phyloP scores from a whole-genome alignment of 2,888 invertebrate species.

The Merodon equestris region DNA sequence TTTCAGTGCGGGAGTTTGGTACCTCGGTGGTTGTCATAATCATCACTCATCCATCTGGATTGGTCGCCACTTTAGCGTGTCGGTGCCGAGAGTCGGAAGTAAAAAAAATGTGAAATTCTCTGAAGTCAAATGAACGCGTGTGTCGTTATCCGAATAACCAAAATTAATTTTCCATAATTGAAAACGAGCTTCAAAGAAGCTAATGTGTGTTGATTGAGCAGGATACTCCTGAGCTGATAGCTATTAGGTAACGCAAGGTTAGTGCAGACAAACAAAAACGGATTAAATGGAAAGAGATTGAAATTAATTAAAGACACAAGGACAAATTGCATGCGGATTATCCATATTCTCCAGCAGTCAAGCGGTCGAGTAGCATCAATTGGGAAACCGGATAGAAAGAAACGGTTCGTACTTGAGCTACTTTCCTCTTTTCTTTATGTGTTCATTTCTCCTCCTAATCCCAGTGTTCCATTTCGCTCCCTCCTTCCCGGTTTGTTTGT shows the following conservation, averaged over 20 bases:
- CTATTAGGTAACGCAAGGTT: slow-evolving; percentile 31
- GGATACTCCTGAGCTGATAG: slow-evolving; percentile 16
- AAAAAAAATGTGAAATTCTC: too few species aligned
- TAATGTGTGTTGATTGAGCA: too few species aligned
- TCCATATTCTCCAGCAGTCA: slow-evolving; percentile 38
- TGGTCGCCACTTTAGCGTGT: slow-evolving; percentile 35
- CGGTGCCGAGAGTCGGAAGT: background rate
- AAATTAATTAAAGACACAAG: slow-evolving; percentile 54
- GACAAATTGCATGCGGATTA: slow-evolving; percentile 68
- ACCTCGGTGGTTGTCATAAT: slow-evolving; percentile 55
- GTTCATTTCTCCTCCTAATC: background rate
- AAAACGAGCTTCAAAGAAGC: background rate
- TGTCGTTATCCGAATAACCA: slow-evolving; percentile 15
- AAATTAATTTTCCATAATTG: background rate
- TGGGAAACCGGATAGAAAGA: slow-evolving; percentile 46
- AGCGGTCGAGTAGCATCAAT: slow-evolving; percentile 36
- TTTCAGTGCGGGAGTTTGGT: slow-evolving; percentile 48
- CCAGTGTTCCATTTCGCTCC: too few species aligned
- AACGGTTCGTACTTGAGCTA: slow-evolving; percentile 56
- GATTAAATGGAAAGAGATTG: slow-evolving; percentile 49
- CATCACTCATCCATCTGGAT: slow-evolving; percentile 39
- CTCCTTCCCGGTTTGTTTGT: background rate
- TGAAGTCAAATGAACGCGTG: background rate
- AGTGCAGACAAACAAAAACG: slow-evolving; percentile 30
- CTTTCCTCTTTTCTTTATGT: slow-evolving; percentile 6